Percentiles rank a stretch among this genome's conserved stretches.
Evolutionary conservation across 2,797 vertebrate genomes (phyloP).

Genomic region (Psittacula echo): DNA sequence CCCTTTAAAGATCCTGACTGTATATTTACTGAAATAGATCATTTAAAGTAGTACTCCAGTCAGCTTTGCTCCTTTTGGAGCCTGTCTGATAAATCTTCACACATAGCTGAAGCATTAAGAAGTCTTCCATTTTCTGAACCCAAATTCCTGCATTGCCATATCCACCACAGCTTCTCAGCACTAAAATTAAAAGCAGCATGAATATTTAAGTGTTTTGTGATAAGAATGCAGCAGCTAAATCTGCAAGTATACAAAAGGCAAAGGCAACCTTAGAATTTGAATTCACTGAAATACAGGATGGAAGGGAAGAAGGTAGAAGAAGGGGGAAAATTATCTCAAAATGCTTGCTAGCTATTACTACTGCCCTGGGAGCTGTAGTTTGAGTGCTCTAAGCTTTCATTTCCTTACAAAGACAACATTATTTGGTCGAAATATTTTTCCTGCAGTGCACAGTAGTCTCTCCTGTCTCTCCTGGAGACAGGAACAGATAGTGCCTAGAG

Average conservation of each 20-base stretch:
- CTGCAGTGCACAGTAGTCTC: neutral
- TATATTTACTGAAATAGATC: conserved; percentile 5
- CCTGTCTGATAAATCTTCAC: neutral
- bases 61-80: conserved; percentile 22
- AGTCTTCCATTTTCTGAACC: neutral
- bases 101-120: neutral
- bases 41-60: conserved; percentile 2
- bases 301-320: neutral
- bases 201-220: conserved; percentile 39
- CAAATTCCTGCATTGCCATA: neutral
- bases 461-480: conserved; percentile 40
- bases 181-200: conserved; percentile 36
- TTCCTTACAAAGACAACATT: neutral
- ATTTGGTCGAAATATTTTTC: conserved; percentile 10
- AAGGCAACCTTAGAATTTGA: conserved; percentile 14
- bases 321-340: neutral
- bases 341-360: neutral
- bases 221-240: neutral
- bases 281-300: neutral
- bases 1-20: conserved; percentile 5
- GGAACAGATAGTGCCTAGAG: conserved; percentile 30
- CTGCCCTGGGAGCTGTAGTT: neutral
- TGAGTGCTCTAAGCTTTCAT: conserved; percentile 10
- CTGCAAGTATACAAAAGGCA: conserved; percentile 20
- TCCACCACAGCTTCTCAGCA: conserved; percentile 31